Evolutionary conservation across 1,140 invertebrate species (phyloP).

Genomic region (Hetaerina americana): DNA sequence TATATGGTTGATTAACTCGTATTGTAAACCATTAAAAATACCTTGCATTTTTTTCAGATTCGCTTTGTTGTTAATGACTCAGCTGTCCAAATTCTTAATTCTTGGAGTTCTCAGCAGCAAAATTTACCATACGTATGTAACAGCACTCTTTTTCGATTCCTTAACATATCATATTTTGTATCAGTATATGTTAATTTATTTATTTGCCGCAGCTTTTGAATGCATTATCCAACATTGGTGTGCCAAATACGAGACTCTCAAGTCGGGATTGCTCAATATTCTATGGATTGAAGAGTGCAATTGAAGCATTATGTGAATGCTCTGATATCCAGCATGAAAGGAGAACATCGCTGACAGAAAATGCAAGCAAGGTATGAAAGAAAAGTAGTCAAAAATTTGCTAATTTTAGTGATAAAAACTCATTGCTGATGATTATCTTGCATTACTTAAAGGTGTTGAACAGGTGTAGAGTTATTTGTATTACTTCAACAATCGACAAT

Average conservation of each 20-base stretch:
- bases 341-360: conserved; percentile 40
- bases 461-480: conserved; percentile 73
- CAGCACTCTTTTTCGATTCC: too few relatives aligned
- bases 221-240: conserved; percentile 11
- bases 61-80: conserved; percentile 73
- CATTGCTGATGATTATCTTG: neutral
- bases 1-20: conserved; percentile 9
- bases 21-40: conserved; percentile 11
- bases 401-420: too few relatives aligned
- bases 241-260: conserved; percentile 25
- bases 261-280: conserved; percentile 55
- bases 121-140: conserved; percentile 62
- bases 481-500: conserved; percentile 74
- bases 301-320: conserved; percentile 70
- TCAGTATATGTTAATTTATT: neutral
- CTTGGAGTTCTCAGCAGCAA: conserved; percentile 66
- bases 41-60: conserved; percentile 39
- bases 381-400: too few relatives aligned
- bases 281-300: conserved; percentile 72
- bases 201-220: conserved; percentile 3
- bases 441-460: conserved; percentile 35
- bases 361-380: conserved; percentile 29
- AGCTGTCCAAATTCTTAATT: conserved; percentile 62
- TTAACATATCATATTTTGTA: neutral
- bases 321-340: conserved; percentile 55